Evolutionary conservation across 1,140 invertebrate genomes (phyloP).

Genomic region (Eufriesea mexicana): DNA sequence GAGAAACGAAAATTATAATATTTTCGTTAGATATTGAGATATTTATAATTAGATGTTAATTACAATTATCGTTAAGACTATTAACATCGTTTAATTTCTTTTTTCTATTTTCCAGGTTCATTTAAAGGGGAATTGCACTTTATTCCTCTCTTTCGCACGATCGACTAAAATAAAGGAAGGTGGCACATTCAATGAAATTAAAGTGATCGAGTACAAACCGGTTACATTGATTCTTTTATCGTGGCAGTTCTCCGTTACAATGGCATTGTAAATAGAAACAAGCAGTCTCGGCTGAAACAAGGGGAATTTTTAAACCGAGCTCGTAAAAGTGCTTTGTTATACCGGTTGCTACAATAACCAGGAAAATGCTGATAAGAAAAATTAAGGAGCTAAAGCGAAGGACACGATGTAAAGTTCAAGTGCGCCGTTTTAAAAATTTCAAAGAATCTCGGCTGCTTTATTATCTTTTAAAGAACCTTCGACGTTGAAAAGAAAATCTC

Average conservation of each 20-base stretch:
- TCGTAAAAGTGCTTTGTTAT: neutral
- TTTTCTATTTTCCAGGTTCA: neutral
- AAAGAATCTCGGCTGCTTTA: neutral
- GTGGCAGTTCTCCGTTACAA: neutral
- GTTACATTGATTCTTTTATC: neutral
- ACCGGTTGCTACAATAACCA: neutral
- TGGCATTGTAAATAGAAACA: neutral
- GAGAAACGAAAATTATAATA: too few relatives aligned
- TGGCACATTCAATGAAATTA: neutral
- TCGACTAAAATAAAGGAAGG: neutral
- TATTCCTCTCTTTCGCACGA: neutral
- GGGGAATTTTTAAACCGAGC: neutral
- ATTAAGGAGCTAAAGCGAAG: slow-evolving; percentile 6
- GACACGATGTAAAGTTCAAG: slow-evolving; percentile 13
- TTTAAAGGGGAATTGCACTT: neutral
- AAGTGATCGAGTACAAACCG: neutral
- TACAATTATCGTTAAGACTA: neutral
- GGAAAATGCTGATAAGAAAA: slow-evolving; percentile 4
- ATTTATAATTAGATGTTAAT: neutral
- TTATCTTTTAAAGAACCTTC: too few relatives aligned
- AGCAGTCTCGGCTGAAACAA: neutral
- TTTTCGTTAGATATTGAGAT: too few relatives aligned
- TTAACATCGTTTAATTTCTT: neutral
- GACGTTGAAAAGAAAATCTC: neutral
- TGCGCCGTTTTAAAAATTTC: neutral